Conservation (phyloP, 2,797 vertebrate genomes). For the Betta splendens region DNA sequence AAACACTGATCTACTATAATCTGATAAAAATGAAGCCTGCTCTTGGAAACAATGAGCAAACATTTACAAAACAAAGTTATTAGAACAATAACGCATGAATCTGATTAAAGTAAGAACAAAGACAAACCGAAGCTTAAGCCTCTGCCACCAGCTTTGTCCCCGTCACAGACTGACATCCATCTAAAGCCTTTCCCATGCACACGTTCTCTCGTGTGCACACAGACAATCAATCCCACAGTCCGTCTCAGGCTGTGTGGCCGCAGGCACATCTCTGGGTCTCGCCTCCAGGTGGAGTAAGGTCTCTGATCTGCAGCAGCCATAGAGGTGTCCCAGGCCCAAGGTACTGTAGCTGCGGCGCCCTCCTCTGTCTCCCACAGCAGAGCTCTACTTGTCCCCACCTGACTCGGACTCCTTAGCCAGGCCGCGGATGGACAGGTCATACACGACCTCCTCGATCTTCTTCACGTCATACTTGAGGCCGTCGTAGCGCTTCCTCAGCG, state of each 20-base stretch:
- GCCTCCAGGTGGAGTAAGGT: constrained; percentile 38
- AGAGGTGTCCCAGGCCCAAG: constrained; percentile 56
- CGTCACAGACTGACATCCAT: constrained; percentile 50
- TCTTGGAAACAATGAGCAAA: constrained; percentile 12
- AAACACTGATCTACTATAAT: constrained; percentile 26
- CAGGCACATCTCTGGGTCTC: constrained; percentile 48
- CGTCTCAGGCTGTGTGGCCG: constrained; percentile 57
- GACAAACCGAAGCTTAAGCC: constrained; percentile 35
- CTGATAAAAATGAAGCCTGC: constrained; percentile 4
- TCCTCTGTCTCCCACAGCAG: constrained; percentile 40
- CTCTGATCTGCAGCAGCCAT: constrained; percentile 52
- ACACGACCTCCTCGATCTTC: constrained; percentile 98
- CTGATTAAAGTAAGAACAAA: constrained; percentile 39
- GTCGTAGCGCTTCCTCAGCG: constrained; percentile 95
- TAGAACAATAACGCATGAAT: constrained; percentile 32
- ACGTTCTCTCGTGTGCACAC: constrained; percentile 9
- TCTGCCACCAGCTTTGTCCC: constrained; percentile 2
- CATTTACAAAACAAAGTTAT: constrained; percentile 29
- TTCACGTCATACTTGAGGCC: constrained; percentile 98
- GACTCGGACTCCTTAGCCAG: constrained; percentile 86
- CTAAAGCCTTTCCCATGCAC: constrained; percentile 28
- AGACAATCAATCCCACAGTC: constrained; percentile 32
- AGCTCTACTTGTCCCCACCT: constrained; percentile 55
- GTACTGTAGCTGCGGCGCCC: constrained; percentile 30
- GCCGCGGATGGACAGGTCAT: constrained; percentile 95